A percentile compares a stretch with the other conserved stretches of the same genome.
These are phyloP conservation scores for Ascaphus truei DNA, from an alignment of 2,113 vertebrate genomes.

Conservation along the genomic window DNA sequence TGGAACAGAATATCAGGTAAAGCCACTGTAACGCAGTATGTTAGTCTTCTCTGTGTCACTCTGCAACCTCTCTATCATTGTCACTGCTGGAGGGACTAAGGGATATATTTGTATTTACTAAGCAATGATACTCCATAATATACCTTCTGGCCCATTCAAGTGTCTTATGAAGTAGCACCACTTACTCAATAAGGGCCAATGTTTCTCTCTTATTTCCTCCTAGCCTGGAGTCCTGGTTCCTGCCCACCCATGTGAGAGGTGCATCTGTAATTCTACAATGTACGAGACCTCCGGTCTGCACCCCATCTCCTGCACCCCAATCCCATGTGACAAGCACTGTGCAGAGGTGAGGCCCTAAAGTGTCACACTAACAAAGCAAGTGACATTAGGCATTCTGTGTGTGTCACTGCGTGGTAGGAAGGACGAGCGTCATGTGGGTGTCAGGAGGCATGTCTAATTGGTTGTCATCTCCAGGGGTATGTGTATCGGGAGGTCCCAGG, in stretches of 20 bases:
- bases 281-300: constrained; percentile 45
- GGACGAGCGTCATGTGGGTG: too few relatives aligned
- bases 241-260: constrained; percentile 52
- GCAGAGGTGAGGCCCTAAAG: constrained; percentile 42
- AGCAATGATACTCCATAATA: too few relatives aligned
- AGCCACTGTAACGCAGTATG: too few relatives aligned
- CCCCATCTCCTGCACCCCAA: constrained; percentile 47
- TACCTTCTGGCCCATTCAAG: too few relatives aligned
- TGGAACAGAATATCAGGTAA: constrained; percentile 60
- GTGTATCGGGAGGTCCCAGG: constrained; percentile 43
- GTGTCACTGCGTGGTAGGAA: background rate
- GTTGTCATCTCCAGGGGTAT: constrained; percentile 57
- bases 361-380: background rate
- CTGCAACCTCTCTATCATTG: background rate
- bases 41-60: background rate
- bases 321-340: constrained; percentile 62
- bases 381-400: background rate
- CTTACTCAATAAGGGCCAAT: background rate
- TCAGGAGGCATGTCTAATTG: background rate
- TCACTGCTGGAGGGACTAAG: too few relatives aligned
- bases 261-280: constrained; percentile 58
- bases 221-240: constrained; percentile 53
- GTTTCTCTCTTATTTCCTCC: background rate
- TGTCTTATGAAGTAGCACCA: constrained; percentile 8
- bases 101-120: too few relatives aligned